These are phyloP conservation scores for Drosophila melanica DNA, from an alignment of 1,140 invertebrate genomes.

Conservation along the genomic window DNA sequence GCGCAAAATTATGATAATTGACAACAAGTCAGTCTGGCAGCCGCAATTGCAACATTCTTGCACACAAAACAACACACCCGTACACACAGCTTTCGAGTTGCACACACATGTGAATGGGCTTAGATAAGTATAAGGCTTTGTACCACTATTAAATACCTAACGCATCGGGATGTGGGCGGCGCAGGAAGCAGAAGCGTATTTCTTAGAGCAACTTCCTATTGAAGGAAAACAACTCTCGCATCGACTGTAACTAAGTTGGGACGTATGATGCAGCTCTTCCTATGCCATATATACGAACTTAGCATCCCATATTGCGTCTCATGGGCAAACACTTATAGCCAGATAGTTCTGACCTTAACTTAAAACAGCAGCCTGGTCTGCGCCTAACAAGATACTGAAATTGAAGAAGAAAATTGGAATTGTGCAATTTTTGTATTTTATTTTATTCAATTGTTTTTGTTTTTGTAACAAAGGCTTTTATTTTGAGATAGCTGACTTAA, in stretches of 20 bases:
- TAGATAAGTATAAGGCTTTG: constrained; percentile 22
- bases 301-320: constrained; percentile 2
- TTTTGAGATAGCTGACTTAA: too few species aligned
- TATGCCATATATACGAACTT: too few species aligned
- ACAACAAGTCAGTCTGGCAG: constrained; percentile 41
- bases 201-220: constrained; percentile 8
- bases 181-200: constrained; percentile 32
- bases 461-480: too few species aligned
- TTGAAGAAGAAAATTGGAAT: too few species aligned
- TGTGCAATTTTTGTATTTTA: too few species aligned
- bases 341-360: constrained; percentile 45
- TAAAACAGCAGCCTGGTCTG: constrained; percentile 43
- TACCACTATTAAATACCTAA: background rate
- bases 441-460: too few species aligned
- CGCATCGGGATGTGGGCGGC: constrained; percentile 32
- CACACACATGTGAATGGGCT: background rate
- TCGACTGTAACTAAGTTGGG: too few species aligned
- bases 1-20: constrained; percentile 68
- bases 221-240: background rate
- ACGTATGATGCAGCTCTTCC: too few species aligned
- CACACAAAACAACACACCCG: constrained; percentile 5
- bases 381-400: too few species aligned
- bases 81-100: background rate
- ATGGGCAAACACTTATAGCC: constrained; percentile 64
- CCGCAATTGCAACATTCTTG: constrained; percentile 40